Evolutionary conservation across 92 coral and sea anemone genomes (phyloP).

Genomic region (Zoanthus sansibaricus): DNA sequence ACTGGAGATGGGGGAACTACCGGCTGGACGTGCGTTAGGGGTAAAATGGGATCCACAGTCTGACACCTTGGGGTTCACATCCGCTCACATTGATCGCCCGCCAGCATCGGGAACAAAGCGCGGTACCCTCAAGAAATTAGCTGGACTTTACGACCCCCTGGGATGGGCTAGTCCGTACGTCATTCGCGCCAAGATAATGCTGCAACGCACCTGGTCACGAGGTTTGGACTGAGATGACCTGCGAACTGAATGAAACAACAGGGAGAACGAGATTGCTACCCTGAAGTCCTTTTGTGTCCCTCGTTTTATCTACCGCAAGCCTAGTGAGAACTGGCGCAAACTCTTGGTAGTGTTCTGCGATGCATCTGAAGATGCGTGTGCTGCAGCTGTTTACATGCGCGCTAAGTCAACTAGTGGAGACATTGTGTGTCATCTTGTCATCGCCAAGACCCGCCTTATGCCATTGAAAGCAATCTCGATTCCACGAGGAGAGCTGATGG

Average conservation of each 20-base stretch:
- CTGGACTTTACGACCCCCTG: constrained; percentile 60
- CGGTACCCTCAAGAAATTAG: constrained; percentile 46
- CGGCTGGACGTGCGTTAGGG: constrained; percentile 58
- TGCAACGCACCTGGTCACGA: constrained; percentile 62
- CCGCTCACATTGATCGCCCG: constrained; percentile 52
- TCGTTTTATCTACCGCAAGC: constrained; percentile 41
- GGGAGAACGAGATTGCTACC: constrained; percentile 57
- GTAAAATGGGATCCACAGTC: constrained; percentile 58
- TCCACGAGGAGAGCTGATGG: too few species aligned
- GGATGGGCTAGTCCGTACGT: constrained; percentile 62
- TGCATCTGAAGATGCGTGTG: too few species aligned
- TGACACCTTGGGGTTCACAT: constrained; percentile 58
- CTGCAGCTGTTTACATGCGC: too few species aligned
- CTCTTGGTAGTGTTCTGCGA: too few species aligned
- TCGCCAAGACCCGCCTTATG: too few species aligned
- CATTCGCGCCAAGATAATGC: constrained; percentile 58
- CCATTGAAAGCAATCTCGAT: too few species aligned
- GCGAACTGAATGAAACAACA: constrained; percentile 47
- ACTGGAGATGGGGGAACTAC: constrained; percentile 51
- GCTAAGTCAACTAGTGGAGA: too few species aligned
- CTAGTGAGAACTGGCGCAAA: not conserved
- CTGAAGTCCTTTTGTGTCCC: constrained; percentile 52
- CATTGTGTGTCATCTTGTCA: too few species aligned
- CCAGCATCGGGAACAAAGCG: constrained; percentile 42
- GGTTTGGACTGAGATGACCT: constrained; percentile 63